Conservation (phyloP, 1,140 invertebrate genomes). For the Tribolium castaneum region DNA sequence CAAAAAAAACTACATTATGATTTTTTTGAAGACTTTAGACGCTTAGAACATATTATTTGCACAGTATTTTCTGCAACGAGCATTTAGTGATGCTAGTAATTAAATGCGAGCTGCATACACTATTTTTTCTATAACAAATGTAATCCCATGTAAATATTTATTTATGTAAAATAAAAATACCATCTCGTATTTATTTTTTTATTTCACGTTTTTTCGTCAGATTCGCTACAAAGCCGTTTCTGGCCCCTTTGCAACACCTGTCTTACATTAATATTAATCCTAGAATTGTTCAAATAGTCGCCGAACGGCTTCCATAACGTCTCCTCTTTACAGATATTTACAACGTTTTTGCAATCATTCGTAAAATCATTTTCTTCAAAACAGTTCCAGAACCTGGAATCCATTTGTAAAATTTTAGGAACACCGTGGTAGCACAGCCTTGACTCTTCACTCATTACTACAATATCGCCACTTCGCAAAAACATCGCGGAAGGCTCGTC, state of each 20-base stretch:
- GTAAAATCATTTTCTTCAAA: slow-evolving; percentile 44
- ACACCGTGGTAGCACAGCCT: slow-evolving; percentile 86
- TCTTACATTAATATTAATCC: slow-evolving; percentile 83
- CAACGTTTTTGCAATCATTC: slow-evolving; percentile 52
- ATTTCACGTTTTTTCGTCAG: slow-evolving; percentile 9
- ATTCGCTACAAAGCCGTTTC: slow-evolving; percentile 26
- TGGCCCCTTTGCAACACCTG: slow-evolving; percentile 72
- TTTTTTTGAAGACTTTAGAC: no score
- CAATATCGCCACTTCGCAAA: slow-evolving; percentile 82
- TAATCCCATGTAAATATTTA: no score
- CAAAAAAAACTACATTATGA: no score
- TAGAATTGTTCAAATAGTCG: slow-evolving; percentile 69
- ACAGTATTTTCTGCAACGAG: no score
- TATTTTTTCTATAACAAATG: no score
- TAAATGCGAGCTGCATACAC: no score
- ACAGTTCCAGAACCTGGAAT: slow-evolving; percentile 66
- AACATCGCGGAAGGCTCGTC: slow-evolving; percentile 75
- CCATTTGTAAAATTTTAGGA: slow-evolving; percentile 75
- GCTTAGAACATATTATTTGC: no score
- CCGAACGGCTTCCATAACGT: slow-evolving; percentile 68
- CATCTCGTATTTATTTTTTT: background rate
- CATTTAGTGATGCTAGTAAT: no score
- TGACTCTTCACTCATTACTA: slow-evolving; percentile 83
- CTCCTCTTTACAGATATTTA: slow-evolving; percentile 58
- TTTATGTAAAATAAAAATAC: background rate